phyloP scores from a whole-genome alignment of 2,113 vertebrate species.

The Emydocephalus ijimae region DNA sequence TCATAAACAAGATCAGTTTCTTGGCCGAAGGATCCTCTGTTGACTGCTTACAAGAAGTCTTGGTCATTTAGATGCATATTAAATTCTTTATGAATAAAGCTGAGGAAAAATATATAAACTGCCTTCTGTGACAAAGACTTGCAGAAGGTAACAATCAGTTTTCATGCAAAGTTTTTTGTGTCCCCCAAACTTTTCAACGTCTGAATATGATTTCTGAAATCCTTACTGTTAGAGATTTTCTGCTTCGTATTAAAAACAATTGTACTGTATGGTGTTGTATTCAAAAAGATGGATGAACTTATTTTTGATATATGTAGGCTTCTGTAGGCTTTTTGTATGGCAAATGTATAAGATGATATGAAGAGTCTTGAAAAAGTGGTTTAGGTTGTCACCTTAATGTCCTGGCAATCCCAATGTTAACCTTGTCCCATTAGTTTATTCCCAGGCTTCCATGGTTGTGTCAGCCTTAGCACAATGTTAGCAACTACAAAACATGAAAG shows the following conservation, averaged over 20 bases:
- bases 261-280: no score
- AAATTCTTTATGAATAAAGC: neutral
- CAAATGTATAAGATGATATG: neutral
- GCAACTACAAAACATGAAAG: neutral
- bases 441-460: neutral
- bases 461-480: neutral
- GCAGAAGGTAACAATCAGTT: neutral
- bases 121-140: neutral
- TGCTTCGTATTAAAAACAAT: neutral
- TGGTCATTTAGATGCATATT: neutral
- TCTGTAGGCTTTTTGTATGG: neutral
- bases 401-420: neutral
- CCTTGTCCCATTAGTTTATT: neutral
- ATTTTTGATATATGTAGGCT: neutral
- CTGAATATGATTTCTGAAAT: neutral
- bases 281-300: neutral
- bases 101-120: neutral
- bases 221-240: neutral
- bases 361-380: neutral
- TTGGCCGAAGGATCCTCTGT: neutral
- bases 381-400: neutral
- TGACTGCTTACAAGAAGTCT: neutral
- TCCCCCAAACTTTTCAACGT: neutral
- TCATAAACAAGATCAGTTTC: neutral
- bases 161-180: neutral